Conservation (phyloP, 1,140 invertebrate species). For the Oryctes rhinoceros region DNA sequence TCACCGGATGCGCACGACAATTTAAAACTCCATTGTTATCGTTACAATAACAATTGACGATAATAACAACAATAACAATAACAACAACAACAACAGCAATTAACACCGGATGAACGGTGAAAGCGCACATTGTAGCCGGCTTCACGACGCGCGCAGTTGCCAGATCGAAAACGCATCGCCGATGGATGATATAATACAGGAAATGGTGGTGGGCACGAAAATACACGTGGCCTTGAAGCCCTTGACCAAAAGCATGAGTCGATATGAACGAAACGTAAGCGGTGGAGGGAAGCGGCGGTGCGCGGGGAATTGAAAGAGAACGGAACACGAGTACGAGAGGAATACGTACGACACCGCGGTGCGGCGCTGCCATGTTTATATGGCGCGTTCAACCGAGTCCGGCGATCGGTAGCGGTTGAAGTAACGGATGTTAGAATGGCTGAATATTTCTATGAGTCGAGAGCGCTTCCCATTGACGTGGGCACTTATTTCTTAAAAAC, state of each 20-base stretch:
- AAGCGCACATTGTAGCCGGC: neutral
- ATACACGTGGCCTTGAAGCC: conserved; percentile 54
- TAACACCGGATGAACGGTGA: neutral
- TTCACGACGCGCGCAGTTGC: neutral
- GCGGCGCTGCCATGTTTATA: neutral
- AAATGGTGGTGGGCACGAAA: conserved; percentile 35
- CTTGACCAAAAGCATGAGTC: conserved; percentile 51
- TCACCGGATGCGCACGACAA: no score
- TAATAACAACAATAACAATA: no score
- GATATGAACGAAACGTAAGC: conserved; percentile 37
- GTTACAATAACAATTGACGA: no score
- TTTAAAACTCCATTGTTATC: no score
- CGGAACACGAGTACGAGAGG: neutral
- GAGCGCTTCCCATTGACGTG: no score
- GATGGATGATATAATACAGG: conserved; percentile 38
- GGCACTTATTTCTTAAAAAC: no score
- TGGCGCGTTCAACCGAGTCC: neutral
- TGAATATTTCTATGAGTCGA: neutral
- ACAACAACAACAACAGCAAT: no score
- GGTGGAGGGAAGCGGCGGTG: neutral
- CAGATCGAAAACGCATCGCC: conserved; percentile 14
- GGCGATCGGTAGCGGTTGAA: neutral
- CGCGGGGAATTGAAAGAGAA: conserved; percentile 12
- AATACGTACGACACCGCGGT: neutral
- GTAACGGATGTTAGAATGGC: neutral